Percentiles rank a stretch among this genome's conserved stretches.
These are phyloP conservation scores for Tetheella fluctuosa DNA, from an alignment of 2,888 invertebrate species.

Conservation along the genomic window DNA sequence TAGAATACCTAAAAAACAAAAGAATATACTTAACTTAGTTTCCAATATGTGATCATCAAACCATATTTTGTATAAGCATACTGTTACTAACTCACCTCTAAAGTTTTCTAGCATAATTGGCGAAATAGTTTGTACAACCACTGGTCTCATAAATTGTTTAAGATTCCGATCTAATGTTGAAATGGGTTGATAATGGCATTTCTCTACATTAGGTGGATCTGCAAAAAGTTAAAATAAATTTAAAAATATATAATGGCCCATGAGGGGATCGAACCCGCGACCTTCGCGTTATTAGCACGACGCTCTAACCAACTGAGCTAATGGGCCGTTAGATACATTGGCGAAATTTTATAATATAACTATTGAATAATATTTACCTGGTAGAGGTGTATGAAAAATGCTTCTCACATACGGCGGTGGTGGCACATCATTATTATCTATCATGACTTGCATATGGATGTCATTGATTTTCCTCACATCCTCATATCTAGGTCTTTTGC, in stretches of 20 bases:
- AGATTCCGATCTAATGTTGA: slow-evolving; percentile 76
- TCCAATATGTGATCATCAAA: neutral
- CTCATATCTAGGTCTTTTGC: slow-evolving; percentile 69
- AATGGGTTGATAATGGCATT: slow-evolving; percentile 81
- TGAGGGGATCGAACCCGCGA: slow-evolving; percentile 91
- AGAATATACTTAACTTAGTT: slow-evolving; percentile 5
- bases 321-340: slow-evolving; percentile 77
- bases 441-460: slow-evolving; percentile 76
- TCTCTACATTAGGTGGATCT: slow-evolving; percentile 78
- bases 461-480: slow-evolving; percentile 74
- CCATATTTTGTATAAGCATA: neutral
- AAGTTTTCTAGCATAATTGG: slow-evolving; percentile 84
- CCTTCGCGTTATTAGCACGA: slow-evolving; percentile 91
- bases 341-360: slow-evolving; percentile 28
- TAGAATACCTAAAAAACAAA: slow-evolving; percentile 67
- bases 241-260: slow-evolving; percentile 82
- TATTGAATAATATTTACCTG: slow-evolving; percentile 62
- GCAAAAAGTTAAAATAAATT: slow-evolving; percentile 42
- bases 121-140: slow-evolving; percentile 77
- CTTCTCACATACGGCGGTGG: slow-evolving; percentile 82
- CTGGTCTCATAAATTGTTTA: slow-evolving; percentile 80
- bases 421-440: slow-evolving; percentile 71
- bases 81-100: slow-evolving; percentile 68
- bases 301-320: slow-evolving; percentile 91
- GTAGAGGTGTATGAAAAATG: slow-evolving; percentile 83